Conservation (phyloP, 2,888 invertebrate genomes). For the Leucophenga montana region DNA sequence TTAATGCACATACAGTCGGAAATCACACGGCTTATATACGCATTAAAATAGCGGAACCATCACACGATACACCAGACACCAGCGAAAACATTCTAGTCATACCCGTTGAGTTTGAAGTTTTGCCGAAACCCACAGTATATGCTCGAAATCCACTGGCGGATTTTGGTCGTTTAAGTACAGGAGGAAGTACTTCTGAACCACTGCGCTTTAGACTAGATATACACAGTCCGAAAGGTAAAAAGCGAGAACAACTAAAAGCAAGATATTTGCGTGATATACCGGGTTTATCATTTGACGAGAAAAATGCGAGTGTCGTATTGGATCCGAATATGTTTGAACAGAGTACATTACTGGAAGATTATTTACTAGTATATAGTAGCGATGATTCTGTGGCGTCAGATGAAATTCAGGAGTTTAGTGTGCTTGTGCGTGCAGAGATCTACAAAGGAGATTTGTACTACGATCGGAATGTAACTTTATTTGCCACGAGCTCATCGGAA, state of each 20-base stretch:
- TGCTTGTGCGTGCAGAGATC: conserved; percentile 69
- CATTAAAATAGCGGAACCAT: conserved; percentile 69
- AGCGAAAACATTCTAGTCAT: conserved; percentile 77
- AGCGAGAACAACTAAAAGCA: conserved; percentile 42
- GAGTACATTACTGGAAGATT: conserved; percentile 59
- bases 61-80: conserved; percentile 37
- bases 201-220: conserved; percentile 74
- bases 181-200: conserved; percentile 69
- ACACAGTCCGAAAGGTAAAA: conserved; percentile 54
- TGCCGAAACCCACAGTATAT: conserved; percentile 81
- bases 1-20: conserved; percentile 83
- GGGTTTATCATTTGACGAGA: conserved; percentile 55
- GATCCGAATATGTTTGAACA: conserved; percentile 60
- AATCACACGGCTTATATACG: conserved; percentile 90
- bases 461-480: conserved; percentile 64
- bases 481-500: conserved; percentile 58
- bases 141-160: conserved; percentile 84
- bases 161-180: conserved; percentile 84
- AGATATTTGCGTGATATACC: conserved; percentile 52
- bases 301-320: conserved; percentile 62
- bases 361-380: conserved; percentile 52
- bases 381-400: not conserved
- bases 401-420: conserved; percentile 51
- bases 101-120: conserved; percentile 88
- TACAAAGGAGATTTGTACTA: conserved; percentile 67